Evolutionary conservation across 2,797 vertebrate genomes (phyloP), one percentile per base, ranked within the genome.

Genomic region (Enteromius treurensis): DNA sequence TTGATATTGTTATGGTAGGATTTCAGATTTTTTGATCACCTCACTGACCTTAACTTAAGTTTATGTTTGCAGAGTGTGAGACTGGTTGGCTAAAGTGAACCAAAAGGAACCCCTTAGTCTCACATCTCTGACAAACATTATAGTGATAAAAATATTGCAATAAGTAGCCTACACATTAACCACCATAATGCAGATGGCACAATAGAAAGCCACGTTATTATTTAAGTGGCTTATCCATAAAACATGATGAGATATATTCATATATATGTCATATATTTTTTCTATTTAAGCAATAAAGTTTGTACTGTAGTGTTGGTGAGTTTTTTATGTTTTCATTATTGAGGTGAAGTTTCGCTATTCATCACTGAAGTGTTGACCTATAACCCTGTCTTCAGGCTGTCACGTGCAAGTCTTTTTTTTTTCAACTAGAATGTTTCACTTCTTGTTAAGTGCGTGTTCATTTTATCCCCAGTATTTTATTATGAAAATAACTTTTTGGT

Each of bases 1-100:
- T 94, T 91, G 92, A 94, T 92, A 94, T 92, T 90, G 91, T 92
- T 92, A 91, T 88, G 90, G 92, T 94, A 93, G 92, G 91, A 94
- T 95, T 95, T 94, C 92, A 93, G 82, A 75, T 68, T 37, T 73
- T 79, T 42, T 23, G 15, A 60, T 84, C 69, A 70, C 77, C 40
- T 81, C 69, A 51, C 37, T 80, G 34, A 71, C 47, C 49, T 74
- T 74, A 15, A 73, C 51, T 68, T 60, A 74, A 53, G 67, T 74
- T 84, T 73, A 42, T 70, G 4, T 65, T 34, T 64, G 32, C 34
- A 34, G 10, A 13, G 17, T 17, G n/a, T 69, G 53, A 62, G 62
- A 49, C n/a, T 51, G 15, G 34, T 23, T 77, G 10, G 29, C 21
- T 60, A 34, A 6, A 32, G 26, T 77, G 5, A n/a, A 62, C 53